Evolutionary conservation across 2,797 vertebrate genomes (phyloP).

Genomic region (Typhlichthys subterraneus): DNA sequence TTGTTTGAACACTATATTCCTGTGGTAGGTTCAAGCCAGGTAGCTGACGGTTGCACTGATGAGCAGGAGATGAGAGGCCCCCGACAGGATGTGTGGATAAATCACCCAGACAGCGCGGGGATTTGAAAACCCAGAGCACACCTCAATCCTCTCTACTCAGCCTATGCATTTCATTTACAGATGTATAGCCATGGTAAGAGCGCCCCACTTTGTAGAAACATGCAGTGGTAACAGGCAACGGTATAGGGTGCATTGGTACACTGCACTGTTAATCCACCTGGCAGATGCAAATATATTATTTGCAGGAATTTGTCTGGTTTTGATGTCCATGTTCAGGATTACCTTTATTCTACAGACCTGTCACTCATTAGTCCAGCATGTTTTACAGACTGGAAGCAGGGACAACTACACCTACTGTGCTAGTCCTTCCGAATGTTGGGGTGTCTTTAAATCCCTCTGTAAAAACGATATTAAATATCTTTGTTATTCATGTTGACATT

Average conservation of each 20-base stretch:
- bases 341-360: no score
- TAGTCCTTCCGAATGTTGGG: no score
- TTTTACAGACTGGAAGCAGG: no score
- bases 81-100: slow-evolving; percentile 65
- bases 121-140: slow-evolving; percentile 52
- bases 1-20: slow-evolving; percentile 1
- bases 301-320: no score
- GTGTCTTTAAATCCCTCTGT: no score
- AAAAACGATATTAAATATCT: no score
- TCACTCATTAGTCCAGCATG: no score
- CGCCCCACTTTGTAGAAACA: slow-evolving; percentile 11
- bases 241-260: not conserved
- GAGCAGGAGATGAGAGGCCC: slow-evolving; percentile 43
- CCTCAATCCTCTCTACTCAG: slow-evolving; percentile 41
- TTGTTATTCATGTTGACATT: no score
- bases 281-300: not conserved
- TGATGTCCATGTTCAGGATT: no score
- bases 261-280: slow-evolving; percentile 1
- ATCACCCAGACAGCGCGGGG: slow-evolving; percentile 65
- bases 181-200: slow-evolving; percentile 51
- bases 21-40: slow-evolving; percentile 20
- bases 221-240: slow-evolving; percentile 37
- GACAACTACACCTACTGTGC: no score
- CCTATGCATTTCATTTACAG: slow-evolving; percentile 63
- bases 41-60: slow-evolving; percentile 58